Evolutionary conservation across 2,113 vertebrate species (phyloP).

Genomic region (Apodemus speciosus): DNA sequence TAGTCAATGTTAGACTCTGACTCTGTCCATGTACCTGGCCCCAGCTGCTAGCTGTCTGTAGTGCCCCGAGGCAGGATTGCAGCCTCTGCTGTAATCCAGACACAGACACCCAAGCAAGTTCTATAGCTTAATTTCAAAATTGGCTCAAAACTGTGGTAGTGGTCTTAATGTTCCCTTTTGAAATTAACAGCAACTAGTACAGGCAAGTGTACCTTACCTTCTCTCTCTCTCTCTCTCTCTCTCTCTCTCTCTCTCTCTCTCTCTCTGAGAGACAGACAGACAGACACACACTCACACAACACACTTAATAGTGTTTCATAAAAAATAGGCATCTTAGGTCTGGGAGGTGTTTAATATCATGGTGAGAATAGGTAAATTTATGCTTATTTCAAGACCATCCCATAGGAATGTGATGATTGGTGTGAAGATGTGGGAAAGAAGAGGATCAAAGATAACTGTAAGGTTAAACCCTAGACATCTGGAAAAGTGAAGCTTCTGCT

Average conservation of each 20-base stretch:
- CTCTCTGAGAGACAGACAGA: not conserved
- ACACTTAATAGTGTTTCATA: not conserved
- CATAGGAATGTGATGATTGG: not conserved
- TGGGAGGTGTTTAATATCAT: too few species aligned
- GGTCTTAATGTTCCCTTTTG: not conserved
- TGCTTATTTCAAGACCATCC: not conserved
- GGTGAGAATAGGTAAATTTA: not conserved
- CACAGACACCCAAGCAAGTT: too few species aligned
- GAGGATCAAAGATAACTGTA: not conserved
- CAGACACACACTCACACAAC: not conserved
- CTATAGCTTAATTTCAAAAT: not conserved
- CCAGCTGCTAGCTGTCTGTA: too few species aligned
- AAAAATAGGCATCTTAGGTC: too few species aligned
- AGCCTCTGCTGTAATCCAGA: too few species aligned
- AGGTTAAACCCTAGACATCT: not conserved
- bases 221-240: not conserved
- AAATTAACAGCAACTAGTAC: not conserved
- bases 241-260: not conserved
- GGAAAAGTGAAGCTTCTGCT: not conserved
- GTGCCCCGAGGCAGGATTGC: too few species aligned
- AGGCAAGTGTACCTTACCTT: not conserved
- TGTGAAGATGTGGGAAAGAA: not conserved
- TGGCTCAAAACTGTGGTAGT: not conserved
- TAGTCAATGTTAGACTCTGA: too few species aligned
- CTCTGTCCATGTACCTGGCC: too few species aligned